Evolutionary conservation across 2,113 vertebrate genomes (phyloP).

Genomic region (Lasiurus borealis): DNA sequence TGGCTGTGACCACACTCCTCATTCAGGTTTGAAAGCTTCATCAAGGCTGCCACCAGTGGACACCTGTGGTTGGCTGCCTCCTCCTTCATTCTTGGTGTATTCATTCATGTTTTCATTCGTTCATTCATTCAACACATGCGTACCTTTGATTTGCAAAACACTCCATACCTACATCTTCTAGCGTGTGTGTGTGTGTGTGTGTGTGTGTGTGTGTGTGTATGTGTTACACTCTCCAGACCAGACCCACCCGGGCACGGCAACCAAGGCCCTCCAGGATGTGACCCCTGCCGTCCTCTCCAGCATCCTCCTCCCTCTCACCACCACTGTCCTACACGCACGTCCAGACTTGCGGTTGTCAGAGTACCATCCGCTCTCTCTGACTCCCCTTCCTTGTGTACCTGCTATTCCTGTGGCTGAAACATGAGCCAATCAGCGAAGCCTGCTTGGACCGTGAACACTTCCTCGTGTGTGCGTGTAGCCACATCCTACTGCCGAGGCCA

Average conservation of each 20-base stretch:
- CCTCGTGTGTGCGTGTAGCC: background rate
- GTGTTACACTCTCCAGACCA: background rate
- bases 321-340: background rate
- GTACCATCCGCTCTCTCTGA: background rate
- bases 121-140: background rate
- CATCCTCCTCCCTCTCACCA: background rate
- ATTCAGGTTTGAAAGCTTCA: background rate
- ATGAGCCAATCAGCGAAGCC: background rate
- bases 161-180: background rate
- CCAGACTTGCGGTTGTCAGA: background rate
- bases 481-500: background rate
- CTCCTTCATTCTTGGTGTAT: background rate
- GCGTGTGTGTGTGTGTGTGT: background rate
- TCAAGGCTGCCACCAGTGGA: background rate
- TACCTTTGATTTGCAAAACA: background rate
- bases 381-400: background rate
- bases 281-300: background rate
- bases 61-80: background rate
- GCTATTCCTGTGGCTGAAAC: background rate
- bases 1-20: background rate
- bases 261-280: background rate
- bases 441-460: background rate
- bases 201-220: too few species aligned
- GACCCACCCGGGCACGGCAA: background rate
- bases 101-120: background rate